phyloP scores from a whole-genome alignment of 2,113 vertebrate species.

The Tyto alba region DNA sequence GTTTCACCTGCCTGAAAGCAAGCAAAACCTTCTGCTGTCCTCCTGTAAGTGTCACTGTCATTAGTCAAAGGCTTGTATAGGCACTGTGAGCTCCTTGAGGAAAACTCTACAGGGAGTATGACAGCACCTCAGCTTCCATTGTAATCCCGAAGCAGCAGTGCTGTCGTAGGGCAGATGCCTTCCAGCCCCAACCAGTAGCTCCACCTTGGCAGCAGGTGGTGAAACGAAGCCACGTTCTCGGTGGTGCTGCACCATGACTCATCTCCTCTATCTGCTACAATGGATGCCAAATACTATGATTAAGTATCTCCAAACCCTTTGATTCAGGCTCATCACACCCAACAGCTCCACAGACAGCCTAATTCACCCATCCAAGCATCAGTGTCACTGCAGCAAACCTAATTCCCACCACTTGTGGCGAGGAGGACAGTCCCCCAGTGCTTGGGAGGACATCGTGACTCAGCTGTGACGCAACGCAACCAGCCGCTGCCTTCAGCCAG shows the following conservation, averaged over 20 bases:
- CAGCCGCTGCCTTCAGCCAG: background rate
- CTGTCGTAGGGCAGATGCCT: rapidly evolving
- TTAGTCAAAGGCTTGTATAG: background rate
- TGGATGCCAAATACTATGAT: background rate
- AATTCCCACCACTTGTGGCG: background rate
- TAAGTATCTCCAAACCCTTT: background rate
- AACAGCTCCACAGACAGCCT: background rate
- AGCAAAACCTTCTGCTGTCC: background rate
- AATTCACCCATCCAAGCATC: background rate
- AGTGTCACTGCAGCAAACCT: background rate
- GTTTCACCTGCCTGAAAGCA: background rate
- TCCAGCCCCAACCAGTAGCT: background rate
- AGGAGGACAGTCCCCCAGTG: background rate
- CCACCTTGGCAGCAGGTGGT: background rate
- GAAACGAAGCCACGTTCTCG: background rate
- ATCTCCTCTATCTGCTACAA: background rate
- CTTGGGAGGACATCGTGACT: background rate
- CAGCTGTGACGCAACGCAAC: background rate
- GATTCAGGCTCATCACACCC: background rate
- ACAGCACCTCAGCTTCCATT: background rate
- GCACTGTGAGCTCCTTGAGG: background rate
- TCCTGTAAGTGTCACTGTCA: background rate
- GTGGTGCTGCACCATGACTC: background rate
- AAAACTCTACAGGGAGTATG: background rate
- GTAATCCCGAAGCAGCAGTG: background rate